These are phyloP conservation scores for Neomorphus geoffroyi DNA, from an alignment of 2,797 vertebrate genomes.

Conservation along the genomic window DNA sequence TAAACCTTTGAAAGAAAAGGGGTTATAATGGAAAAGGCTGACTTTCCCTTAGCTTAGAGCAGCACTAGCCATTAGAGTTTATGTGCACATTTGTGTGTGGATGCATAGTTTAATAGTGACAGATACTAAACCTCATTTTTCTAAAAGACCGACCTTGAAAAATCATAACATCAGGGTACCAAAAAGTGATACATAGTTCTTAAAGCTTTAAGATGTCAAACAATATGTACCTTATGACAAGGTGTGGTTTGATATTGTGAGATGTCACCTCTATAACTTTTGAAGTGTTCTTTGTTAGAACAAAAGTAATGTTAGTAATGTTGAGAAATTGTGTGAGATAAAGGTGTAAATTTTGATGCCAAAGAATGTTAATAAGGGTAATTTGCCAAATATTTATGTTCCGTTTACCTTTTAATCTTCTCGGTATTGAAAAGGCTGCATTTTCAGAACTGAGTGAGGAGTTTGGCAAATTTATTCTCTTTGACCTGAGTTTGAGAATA, in stretches of 20 bases:
- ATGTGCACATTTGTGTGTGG: background rate
- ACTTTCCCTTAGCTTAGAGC: background rate
- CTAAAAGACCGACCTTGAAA: slow-evolving; percentile 27
- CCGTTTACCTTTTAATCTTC: background rate
- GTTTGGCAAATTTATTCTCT: background rate
- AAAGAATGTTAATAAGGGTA: background rate
- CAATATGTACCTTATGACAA: background rate
- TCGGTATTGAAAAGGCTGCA: background rate
- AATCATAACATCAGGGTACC: background rate
- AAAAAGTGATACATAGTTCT: background rate
- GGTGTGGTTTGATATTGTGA: background rate
- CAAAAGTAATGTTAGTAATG: rapidly evolving
- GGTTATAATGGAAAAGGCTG: background rate
- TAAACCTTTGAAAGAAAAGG: background rate
- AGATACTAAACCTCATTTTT: background rate
- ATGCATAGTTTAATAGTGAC: background rate
- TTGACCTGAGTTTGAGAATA: background rate
- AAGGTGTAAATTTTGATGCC: background rate
- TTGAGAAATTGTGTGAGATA: background rate
- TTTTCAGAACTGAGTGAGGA: background rate
- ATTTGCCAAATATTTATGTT: background rate
- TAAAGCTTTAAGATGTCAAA: slow-evolving; percentile 6
- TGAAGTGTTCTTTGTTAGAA: background rate
- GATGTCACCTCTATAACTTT: background rate
- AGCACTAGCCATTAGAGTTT: background rate